Conservation (phyloP, 2,888 invertebrate species). For the Lysandra bellargus region DNA sequence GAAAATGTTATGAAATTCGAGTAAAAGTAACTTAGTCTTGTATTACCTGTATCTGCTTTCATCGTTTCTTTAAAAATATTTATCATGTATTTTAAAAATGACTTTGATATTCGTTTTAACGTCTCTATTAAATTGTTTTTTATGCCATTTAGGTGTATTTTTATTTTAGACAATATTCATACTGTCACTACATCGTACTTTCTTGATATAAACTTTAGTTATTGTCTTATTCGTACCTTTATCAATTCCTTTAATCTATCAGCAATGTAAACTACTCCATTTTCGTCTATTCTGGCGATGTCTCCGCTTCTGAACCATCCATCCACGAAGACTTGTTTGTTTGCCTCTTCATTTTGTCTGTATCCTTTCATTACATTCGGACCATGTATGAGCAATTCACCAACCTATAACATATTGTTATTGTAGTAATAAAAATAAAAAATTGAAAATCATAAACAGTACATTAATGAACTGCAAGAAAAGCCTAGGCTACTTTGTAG, state of each 20-base stretch:
- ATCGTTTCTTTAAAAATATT: neutral
- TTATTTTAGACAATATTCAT: no score
- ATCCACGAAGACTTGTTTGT: conserved; percentile 82
- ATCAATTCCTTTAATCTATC: conserved; percentile 91
- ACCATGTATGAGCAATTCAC: conserved; percentile 87
- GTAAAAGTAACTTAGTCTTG: neutral
- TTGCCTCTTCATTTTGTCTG: conserved; percentile 86
- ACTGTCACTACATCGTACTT: no score
- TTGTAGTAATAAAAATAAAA: neutral
- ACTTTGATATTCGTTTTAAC: no score
- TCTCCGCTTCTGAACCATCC: conserved; percentile 90
- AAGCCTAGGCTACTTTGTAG: no score
- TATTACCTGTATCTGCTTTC: neutral
- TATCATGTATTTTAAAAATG: neutral
- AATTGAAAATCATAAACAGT: no score
- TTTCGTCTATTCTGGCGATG: conserved; percentile 83
- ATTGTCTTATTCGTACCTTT: conserved; percentile 63
- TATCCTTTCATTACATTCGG: conserved; percentile 92
- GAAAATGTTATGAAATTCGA: conserved; percentile 34
- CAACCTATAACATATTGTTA: conserved; percentile 62
- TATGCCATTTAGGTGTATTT: no score
- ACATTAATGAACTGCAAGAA: no score
- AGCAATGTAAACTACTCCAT: conserved; percentile 84
- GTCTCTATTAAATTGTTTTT: no score
- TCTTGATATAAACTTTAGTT: no score